These are phyloP conservation scores for Nephila pilipes DNA, from an alignment of 1,140 invertebrate species.

Conservation along the genomic window DNA sequence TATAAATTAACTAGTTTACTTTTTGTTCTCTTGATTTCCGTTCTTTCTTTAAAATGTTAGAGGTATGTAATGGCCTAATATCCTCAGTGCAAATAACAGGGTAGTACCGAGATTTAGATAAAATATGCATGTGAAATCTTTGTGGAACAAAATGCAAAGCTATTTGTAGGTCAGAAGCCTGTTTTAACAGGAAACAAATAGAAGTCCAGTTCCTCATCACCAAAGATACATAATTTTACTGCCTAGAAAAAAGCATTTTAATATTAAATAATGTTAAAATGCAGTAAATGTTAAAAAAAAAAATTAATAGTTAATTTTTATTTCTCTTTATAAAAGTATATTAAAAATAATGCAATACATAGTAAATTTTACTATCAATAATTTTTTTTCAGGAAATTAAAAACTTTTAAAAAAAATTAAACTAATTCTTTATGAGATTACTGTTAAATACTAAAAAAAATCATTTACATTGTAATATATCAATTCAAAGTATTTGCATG, in stretches of 20 bases:
- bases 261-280: neutral
- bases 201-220: conserved; percentile 9
- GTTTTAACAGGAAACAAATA: neutral
- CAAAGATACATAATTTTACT: neutral
- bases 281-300: neutral
- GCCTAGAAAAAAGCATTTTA: neutral
- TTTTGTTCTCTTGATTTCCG: conserved; percentile 83
- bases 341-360: no score
- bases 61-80: conserved; percentile 31
- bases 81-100: no score
- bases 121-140: neutral
- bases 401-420: no score
- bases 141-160: neutral
- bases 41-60: conserved; percentile 79
- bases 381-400: no score
- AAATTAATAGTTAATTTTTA: no score
- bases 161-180: neutral
- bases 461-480: no score
- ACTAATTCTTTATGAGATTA: no score
- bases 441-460: no score
- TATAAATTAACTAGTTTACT: conserved; percentile 78
- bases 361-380: no score
- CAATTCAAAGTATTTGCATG: no score
- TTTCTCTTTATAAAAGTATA: no score
- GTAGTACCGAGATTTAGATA: neutral